A percentile compares a stretch with the other conserved stretches of the same genome.
These are phyloP conservation scores for Ormyrus thymus DNA, from an alignment of 2,888 invertebrate genomes.

Conservation along the genomic window DNA sequence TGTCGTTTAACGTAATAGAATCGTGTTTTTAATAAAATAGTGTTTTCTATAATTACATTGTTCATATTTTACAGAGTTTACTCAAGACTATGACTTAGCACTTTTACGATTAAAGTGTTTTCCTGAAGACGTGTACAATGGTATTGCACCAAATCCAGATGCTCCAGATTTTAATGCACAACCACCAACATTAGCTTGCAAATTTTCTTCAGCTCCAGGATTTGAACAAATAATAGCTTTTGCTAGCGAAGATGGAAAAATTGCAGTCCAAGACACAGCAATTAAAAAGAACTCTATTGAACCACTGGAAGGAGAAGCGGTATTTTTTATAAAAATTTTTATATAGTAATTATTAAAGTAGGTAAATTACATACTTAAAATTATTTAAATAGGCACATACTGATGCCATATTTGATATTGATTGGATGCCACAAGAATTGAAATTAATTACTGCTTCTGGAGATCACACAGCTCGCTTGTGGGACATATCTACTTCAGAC, in stretches of 20 bases:
- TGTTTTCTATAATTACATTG: background rate
- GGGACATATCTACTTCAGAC: constrained; percentile 80
- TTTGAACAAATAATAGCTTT: constrained; percentile 85
- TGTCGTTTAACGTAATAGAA: background rate
- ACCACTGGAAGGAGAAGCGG: constrained; percentile 76
- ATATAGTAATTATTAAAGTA: background rate
- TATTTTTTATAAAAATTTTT: constrained; percentile 61
- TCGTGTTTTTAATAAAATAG: background rate
- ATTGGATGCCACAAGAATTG: constrained; percentile 87
- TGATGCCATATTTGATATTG: constrained; percentile 93
- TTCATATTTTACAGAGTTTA: constrained; percentile 19
- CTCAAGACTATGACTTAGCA: constrained; percentile 79
- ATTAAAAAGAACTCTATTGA: constrained; percentile 52
- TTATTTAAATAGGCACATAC: constrained; percentile 78
- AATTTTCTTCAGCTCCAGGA: constrained; percentile 82
- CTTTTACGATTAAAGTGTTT: constrained; percentile 81
- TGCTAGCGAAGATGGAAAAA: constrained; percentile 90
- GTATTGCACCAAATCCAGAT: constrained; percentile 76
- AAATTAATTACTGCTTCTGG: constrained; percentile 90
- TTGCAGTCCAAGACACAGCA: constrained; percentile 77
- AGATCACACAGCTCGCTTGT: constrained; percentile 88
- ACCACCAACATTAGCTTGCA: constrained; percentile 87
- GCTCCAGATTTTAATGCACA: constrained; percentile 76
- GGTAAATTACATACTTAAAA: constrained; percentile 13
- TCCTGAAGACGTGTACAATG: constrained; percentile 80